Percentiles rank a stretch among this genome's conserved stretches.
phyloP scores from a whole-genome alignment of 2,797 vertebrate genomes.

The Pipistrellus kuhlii region DNA sequence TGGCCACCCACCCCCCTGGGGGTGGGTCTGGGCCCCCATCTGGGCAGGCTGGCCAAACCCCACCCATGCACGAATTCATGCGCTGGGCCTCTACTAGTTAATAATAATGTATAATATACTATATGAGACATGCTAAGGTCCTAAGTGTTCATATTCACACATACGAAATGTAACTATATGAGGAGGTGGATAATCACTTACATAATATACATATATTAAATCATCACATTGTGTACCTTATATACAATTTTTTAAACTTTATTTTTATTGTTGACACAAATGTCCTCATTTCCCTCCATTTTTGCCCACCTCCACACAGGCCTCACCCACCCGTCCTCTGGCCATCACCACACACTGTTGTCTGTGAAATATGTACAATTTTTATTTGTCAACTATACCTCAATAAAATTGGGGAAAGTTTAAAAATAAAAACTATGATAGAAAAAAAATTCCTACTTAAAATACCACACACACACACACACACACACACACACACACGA shows the following conservation, averaged over 20 bases:
- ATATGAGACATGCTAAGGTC: neutral
- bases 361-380: neutral
- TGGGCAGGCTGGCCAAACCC: too few species aligned
- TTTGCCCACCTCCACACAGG: neutral
- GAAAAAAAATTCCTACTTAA: constrained; percentile 5
- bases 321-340: neutral
- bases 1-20: too few species aligned
- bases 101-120: neutral
- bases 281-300: neutral
- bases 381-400: neutral
- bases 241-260: neutral
- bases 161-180: neutral
- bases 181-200: neutral
- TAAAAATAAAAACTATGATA: neutral
- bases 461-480: neutral
- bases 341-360: neutral
- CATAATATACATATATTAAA: neutral
- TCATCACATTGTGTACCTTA: neutral
- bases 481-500: too few species aligned
- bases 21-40: too few species aligned
- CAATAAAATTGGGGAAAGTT: neutral
- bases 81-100: too few species aligned
- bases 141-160: neutral
- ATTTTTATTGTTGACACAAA: neutral
- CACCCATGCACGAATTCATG: too few species aligned